Base-by-base conservation (phyloP, 2,113 vertebrate genomes). In the Bos taurus region DNA sequence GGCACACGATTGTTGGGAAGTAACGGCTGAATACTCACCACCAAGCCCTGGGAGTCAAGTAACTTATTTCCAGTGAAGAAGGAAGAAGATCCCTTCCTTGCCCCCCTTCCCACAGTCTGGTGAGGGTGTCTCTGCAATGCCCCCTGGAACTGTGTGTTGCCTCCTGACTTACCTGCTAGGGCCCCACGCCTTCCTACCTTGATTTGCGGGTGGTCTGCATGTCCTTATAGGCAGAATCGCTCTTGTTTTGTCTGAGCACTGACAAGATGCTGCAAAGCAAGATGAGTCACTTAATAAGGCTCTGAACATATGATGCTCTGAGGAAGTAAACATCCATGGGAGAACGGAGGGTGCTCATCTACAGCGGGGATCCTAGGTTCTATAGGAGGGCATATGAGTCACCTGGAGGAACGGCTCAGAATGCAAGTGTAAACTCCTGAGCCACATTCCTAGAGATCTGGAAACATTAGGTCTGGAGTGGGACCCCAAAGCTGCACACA, bases 221-320 rank as follows among this genome's bases (percentile, higher is more conserved):
- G 2, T 98, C 97, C 90, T 95, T 98, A 19, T 36, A n/a, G 12
- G 52, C 33, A 23, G 88, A 91, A 0, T 98, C 95, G 0, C 95
- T 98, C 94, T 98, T 98, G 88, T 10, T 88, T 36, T 91, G 77
- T 50, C 28, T 97, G 71, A 88, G 1, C 52, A 84, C 4, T 10
- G 96, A 56, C 43, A 89, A 10, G 86, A 90, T 21, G 80, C 98
- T 98, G 96, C n/a, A 93, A 97, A 91, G 36, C 77, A 96, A 96
- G 78, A 50, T 3, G 62, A 14, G 10, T 9, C 25, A 83, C 23
- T 96, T 57, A 96, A 7, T n/a, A 19, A 59, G 40, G 52, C 2
- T 3, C 78, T 10, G 36, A 50, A 46, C 43, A 7, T 17, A 10
- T 0, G 7, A 48, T 23, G n/a, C 33, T 48, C 28, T 36, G 11